Base-by-base conservation (phyloP, 1,140 invertebrate species). In the Chlorops oryzae region DNA sequence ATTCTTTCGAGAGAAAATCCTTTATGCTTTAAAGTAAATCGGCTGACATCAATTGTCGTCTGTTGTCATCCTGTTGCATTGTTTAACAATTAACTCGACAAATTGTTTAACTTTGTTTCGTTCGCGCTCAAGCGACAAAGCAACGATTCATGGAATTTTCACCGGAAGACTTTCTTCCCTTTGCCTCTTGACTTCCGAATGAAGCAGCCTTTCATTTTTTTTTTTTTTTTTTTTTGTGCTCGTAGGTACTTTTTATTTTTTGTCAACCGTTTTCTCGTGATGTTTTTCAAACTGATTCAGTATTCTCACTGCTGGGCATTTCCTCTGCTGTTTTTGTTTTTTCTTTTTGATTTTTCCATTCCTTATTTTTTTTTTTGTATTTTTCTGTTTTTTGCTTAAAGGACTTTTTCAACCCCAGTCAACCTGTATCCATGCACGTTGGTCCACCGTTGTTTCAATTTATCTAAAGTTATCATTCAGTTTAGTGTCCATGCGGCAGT, bases 31-130 rank as follows among this genome's bases (percentile, higher is more conserved):
- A n/a, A n/a, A n/a, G n/a, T n/a, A n/a, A n/a, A n/a, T n/a, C n/a
- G n/a, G n/a, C n/a, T n/a, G n/a, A n/a, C n/a, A n/a, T n/a, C n/a
- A n/a, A n/a, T n/a, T n/a, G n/a, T n/a, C n/a, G n/a, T n/a, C 17
- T 39, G 7, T 39, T 17, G 22, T 18, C 17, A 32, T 46, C 4
- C n/a, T 23, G 38, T 22, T 49, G 47, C 35, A 49, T 49, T 22
- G 47, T 41, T 49, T 49, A 49, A 41, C 47, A 49, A 49, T 49
- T 49, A 49, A 49, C 34, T 20, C 39, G 34, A 49, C 47, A 41
- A 49, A 39, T 49, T 49, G 47, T 49, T 40, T 37, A 49, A 49
- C 47, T 49, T 49, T 49, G 40, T 23, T 49, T 49, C 47, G 37
- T 40, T 49, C 27, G 34, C 34, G 32, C 18, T n/a, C n/a, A n/a